Conservation (phyloP, 2,888 invertebrate genomes). For the Chrysotoxum bicinctum region DNA sequence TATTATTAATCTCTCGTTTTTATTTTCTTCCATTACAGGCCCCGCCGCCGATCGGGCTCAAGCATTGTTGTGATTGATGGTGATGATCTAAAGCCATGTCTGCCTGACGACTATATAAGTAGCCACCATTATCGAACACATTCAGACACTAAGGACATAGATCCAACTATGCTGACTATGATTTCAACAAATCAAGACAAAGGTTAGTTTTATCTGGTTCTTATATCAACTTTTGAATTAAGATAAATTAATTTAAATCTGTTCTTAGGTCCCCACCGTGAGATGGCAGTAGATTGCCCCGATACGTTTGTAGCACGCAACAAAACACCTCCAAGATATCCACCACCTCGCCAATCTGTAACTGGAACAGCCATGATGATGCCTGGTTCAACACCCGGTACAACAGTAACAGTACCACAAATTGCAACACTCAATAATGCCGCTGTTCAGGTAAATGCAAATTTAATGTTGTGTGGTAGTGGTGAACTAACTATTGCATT, state of each 20-base stretch:
- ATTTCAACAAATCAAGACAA: conserved; percentile 86
- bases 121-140: conserved; percentile 82
- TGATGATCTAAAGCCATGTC: conserved; percentile 84
- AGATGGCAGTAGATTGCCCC: conserved; percentile 99
- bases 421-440: conserved; percentile 75
- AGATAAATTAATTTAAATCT: conserved; percentile 15
- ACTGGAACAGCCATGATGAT: conserved; percentile 38
- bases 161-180: conserved; percentile 90
- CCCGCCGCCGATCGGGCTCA: conserved; percentile 89
- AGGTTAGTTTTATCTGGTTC: conserved; percentile 81
- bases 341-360: conserved; percentile 87
- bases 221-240: not conserved
- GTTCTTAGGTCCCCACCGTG: conserved; percentile 92
- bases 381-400: conserved; percentile 44
- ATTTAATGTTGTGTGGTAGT: conserved; percentile 67
- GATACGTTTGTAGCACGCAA: conserved; percentile 95
- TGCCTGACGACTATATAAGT: conserved; percentile 84
- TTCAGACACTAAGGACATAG: conserved; percentile 82
- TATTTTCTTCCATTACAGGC: conserved; percentile 83
- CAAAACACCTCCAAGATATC: conserved; percentile 95
- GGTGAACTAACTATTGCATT: conserved; percentile 69
- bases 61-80: conserved; percentile 91
- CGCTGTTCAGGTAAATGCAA: conserved; percentile 69
- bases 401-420: conserved; percentile 56
- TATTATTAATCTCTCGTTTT: not conserved